Base-by-base conservation (phyloP, 2,113 vertebrate species). In the Notiomystis cincta region DNA sequence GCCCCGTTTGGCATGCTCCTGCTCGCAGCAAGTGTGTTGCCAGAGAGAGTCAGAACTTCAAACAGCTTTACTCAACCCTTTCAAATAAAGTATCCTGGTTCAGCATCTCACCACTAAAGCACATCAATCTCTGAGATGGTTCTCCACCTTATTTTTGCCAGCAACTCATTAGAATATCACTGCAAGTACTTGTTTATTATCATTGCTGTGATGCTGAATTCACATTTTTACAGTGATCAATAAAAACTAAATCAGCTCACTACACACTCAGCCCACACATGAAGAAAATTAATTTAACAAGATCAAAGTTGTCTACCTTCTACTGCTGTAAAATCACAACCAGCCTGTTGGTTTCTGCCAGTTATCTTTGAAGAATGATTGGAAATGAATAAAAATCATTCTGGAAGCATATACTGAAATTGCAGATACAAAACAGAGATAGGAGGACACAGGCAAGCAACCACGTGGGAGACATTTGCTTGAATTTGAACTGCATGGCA, bases 211-310 rank as follows among this genome's bases (percentile, higher is more conserved):
- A 96, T 94, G 81, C 81, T 69, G 83, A 94, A 95, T 94, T 95
- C 91, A 93, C 25, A 0, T 96, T 96, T 96, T 96, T 89, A 90
- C 90, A 82, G 31, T 75, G 72, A 96, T 96, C 95, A 96, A 96
- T 94, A 97, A 94, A 90, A 97, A 87, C 57, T 90, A 89, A 90
- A 93, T 90, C 89, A 94, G 89, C 91, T 83, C 40, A 27, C 76
- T 81, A 93, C 90, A 95, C 85, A 25, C 92, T 93, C 95, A 95
- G 96, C 90, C 95, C 93, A 96, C 93, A 93, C 92, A 93, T 82
- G 92, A 95, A 95, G 96, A 96, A 96, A 96, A 96, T 81, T 92
- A 79, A 94, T 94, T 95, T 96, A 93, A 96, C 69, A 79, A 89
- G 88, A 96, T 96, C 95, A 97, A 96, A 97, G 95, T 77, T 70